Percentiles rank a stretch among this genome's conserved stretches.
phyloP scores from a whole-genome alignment of 1,140 invertebrate genomes.

The Phymastichus coffea region DNA sequence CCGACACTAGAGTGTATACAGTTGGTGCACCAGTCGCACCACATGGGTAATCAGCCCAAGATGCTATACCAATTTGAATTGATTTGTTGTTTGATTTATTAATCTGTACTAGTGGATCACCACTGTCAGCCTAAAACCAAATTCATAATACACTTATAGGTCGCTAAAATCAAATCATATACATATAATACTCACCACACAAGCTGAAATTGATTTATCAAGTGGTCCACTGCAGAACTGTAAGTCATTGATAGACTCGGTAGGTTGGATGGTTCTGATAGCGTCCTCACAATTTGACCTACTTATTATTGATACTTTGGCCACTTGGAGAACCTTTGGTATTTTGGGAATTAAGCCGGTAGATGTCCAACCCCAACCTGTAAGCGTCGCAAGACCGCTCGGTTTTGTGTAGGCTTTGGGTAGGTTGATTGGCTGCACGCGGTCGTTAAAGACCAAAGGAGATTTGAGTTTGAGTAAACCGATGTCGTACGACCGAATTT shows the following conservation, averaged over 20 bases:
- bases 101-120: too few relatives aligned
- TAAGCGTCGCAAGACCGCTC: conserved; percentile 47
- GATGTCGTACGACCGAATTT: conserved; percentile 59
- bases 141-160: too few relatives aligned
- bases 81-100: background rate
- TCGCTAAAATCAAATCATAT: conserved; percentile 61
- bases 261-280: conserved; percentile 25
- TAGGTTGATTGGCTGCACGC: conserved; percentile 57
- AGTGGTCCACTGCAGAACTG: conserved; percentile 66
- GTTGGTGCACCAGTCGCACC: conserved; percentile 61
- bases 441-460: conserved; percentile 57
- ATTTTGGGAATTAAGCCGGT: conserved; percentile 4
- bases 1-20: conserved; percentile 64
- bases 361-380: conserved; percentile 57
- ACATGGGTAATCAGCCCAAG: conserved; percentile 70
- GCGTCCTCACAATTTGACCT: conserved; percentile 30
- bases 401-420: conserved; percentile 36
- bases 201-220: conserved; percentile 59
- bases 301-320: conserved; percentile 35
- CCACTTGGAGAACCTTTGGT: conserved; percentile 38
- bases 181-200: conserved; percentile 48
- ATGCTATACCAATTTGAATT: conserved; percentile 64
- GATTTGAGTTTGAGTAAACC: conserved; percentile 61
- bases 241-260: conserved; percentile 39
- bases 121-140: conserved; percentile 1